Conservation (phyloP, 2,113 vertebrate species). For the Vulpes lagopus region DNA sequence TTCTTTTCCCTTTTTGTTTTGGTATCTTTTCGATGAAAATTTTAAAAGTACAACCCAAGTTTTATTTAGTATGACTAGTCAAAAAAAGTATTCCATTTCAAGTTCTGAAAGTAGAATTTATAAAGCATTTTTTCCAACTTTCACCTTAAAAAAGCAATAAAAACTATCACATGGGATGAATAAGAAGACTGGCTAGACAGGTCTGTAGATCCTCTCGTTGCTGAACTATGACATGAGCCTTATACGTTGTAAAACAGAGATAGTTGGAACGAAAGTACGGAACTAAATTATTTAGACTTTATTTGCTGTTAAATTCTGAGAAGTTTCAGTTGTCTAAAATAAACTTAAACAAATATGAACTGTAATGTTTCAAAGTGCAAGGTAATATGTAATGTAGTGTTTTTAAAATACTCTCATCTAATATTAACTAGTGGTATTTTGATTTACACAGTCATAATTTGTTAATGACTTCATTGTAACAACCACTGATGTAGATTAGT, state of each 20-base stretch:
- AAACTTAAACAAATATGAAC: too few relatives aligned
- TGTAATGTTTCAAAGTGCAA: too few relatives aligned
- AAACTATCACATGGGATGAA: conserved; percentile 56
- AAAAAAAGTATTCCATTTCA: conserved; percentile 63
- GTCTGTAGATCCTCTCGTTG: conserved; percentile 84
- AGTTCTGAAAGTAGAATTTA: conserved; percentile 36
- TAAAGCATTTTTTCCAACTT: conserved; percentile 50
- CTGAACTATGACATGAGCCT: conserved; percentile 85
- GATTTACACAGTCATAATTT: too few relatives aligned
- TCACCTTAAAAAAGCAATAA: conserved; percentile 49
- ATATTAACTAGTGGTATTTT: too few relatives aligned
- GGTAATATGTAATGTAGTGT: too few relatives aligned
- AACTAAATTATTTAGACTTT: conserved; percentile 79
- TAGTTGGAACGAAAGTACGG: conserved; percentile 88
- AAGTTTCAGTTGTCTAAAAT: too few relatives aligned
- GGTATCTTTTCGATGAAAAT: conserved; percentile 46
- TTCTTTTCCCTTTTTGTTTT: neutral
- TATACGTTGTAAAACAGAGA: conserved; percentile 86
- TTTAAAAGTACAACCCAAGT: conserved; percentile 14
- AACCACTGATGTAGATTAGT: too few relatives aligned
- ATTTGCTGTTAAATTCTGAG: too few relatives aligned
- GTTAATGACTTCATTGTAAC: too few relatives aligned
- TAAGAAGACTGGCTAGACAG: conserved; percentile 77
- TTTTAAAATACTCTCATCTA: too few relatives aligned
- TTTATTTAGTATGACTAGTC: conserved; percentile 62